phyloP scores from a whole-genome alignment of 2,113 vertebrate genomes.

The Panthera uncia region DNA sequence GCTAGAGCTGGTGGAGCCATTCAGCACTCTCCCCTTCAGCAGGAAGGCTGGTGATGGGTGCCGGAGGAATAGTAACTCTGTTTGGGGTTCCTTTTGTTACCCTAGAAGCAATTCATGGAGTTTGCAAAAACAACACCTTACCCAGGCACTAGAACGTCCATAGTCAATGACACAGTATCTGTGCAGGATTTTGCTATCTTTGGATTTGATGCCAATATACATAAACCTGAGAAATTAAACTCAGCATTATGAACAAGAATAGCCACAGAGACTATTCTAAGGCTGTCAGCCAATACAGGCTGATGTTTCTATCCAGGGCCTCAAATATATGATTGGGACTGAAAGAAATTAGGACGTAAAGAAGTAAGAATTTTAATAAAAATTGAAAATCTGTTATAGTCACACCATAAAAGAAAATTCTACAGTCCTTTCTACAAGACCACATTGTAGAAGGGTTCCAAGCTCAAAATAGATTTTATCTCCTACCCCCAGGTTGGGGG shows the following conservation, averaged over 20 bases:
- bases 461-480: conserved; percentile 22
- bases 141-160: conserved; percentile 22
- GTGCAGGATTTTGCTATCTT: conserved; percentile 16
- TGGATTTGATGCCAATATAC: background rate
- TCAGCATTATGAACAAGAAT: background rate
- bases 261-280: background rate
- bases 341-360: background rate
- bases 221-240: conserved; percentile 36
- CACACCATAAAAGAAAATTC: background rate
- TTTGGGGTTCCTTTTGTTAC: conserved; percentile 10
- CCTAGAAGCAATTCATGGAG: background rate
- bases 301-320: background rate
- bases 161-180: conserved; percentile 35
- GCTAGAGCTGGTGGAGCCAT: background rate
- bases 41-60: background rate
- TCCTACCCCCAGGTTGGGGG: background rate
- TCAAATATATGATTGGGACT: background rate
- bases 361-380: conserved; percentile 57
- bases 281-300: background rate
- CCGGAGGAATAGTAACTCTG: background rate
- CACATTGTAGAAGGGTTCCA: background rate
- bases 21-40: background rate
- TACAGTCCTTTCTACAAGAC: background rate
- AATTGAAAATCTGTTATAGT: background rate
- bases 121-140: background rate